Percentiles rank a stretch among this genome's conserved stretches.
phyloP scores from a whole-genome alignment of 2,888 invertebrate species.

The Chalcosyrphus nemorum region DNA sequence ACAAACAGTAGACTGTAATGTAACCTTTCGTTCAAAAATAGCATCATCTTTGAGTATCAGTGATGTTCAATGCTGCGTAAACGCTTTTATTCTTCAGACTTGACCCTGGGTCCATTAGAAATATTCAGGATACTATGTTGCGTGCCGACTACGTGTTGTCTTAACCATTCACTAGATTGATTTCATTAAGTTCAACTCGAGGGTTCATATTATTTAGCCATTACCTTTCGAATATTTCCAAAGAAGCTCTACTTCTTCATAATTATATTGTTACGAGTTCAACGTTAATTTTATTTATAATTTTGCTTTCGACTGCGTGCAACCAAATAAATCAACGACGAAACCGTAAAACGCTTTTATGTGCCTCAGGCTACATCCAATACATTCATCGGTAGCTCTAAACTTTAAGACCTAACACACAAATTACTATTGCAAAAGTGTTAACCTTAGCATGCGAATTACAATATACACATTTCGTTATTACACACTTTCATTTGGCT shows the following conservation, averaged over 20 bases:
- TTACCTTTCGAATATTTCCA: background rate
- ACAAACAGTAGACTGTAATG: too few species aligned
- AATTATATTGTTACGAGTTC: background rate
- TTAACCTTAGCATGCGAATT: constrained; percentile 7
- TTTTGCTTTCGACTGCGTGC: background rate
- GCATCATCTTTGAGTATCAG: too few species aligned
- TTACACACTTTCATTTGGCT: background rate
- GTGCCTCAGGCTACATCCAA: background rate
- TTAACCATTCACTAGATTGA: too few species aligned
- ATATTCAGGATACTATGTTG: too few species aligned
- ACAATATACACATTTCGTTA: constrained; percentile 1
- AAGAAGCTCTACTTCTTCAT: background rate
- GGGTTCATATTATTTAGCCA: too few species aligned
- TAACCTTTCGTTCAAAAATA: too few species aligned
- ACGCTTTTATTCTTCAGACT: too few species aligned
- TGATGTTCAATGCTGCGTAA: too few species aligned
- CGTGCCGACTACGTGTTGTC: too few species aligned
- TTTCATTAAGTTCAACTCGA: too few species aligned
- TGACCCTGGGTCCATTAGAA: too few species aligned
- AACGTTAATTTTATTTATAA: background rate
- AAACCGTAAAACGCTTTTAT: background rate
- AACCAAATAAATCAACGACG: background rate
- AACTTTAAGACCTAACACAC: background rate
- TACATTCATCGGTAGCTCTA: background rate
- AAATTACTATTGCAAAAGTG: background rate